A percentile compares a stretch with the other conserved stretches of the same genome.
phyloP scores from a whole-genome alignment of 2,888 invertebrate genomes.

The Chrysolina oricalcia region DNA sequence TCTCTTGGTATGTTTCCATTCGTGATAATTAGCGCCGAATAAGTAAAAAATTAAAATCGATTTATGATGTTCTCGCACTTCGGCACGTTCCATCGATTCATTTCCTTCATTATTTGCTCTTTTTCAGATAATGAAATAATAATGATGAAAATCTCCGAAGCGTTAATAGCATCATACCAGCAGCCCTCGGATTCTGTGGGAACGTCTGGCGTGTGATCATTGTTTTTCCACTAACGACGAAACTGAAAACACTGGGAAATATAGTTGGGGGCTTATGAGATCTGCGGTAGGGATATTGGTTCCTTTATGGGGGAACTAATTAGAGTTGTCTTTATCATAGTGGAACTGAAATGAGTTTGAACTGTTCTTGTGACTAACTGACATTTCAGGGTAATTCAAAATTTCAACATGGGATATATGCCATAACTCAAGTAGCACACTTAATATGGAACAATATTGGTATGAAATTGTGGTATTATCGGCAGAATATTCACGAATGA shows the following conservation, averaged over 20 bases:
- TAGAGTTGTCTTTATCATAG: too few species aligned
- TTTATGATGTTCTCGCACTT: slow-evolving; percentile 25
- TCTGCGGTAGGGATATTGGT: background rate
- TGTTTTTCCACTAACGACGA: background rate
- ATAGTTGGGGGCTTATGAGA: background rate
- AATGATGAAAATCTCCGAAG: slow-evolving; percentile 26
- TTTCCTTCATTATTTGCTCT: slow-evolving; percentile 26
- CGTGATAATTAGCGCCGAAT: background rate
- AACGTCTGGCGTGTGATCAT: background rate
- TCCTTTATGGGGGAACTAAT: too few species aligned
- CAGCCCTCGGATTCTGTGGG: background rate
- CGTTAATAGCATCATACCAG: slow-evolving; percentile 14
- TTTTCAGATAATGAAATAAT: slow-evolving; percentile 32
- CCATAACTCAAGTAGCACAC: too few species aligned
- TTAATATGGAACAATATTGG: too few species aligned
- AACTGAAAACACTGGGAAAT: background rate
- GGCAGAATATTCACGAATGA: too few species aligned
- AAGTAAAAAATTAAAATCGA: slow-evolving; percentile 33
- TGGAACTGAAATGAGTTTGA: too few species aligned
- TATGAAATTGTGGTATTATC: too few species aligned
- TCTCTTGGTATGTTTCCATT: background rate
- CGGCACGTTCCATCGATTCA: slow-evolving; percentile 34
- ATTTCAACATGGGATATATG: too few species aligned
- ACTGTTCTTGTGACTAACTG: too few species aligned
- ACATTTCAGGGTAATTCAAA: too few species aligned